Conservation (phyloP, 2,113 vertebrate species). For the Ceyx margarethae region DNA sequence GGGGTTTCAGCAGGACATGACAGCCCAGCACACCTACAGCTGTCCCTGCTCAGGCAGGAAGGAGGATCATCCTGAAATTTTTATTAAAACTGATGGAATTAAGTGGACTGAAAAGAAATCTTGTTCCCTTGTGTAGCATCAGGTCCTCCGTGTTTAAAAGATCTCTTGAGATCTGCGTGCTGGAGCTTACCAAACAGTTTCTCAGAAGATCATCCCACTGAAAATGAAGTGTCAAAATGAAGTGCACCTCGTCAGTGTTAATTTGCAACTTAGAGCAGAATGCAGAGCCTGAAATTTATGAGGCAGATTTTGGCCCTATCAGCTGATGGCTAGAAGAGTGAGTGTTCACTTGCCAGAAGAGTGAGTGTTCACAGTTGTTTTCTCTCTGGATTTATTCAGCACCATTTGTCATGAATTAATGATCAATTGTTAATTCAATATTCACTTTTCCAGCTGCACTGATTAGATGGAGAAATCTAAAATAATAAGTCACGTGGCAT, state of each 20-base stretch:
- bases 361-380: constrained; percentile 39
- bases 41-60: neutral
- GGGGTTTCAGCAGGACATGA: neutral
- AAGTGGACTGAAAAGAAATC: neutral
- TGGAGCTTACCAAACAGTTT: neutral
- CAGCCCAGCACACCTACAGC: neutral
- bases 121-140: neutral
- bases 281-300: neutral
- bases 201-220: neutral
- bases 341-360: constrained; percentile 52
- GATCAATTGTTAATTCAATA: constrained; percentile 66
- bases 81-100: neutral
- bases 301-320: constrained; percentile 42
- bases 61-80: neutral
- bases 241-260: neutral
- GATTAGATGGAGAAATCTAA: constrained; percentile 42
- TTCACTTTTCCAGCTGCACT: constrained; percentile 59
- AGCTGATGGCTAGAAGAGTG: neutral
- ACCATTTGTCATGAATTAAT: constrained; percentile 62
- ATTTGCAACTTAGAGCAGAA: neutral
- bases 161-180: neutral
- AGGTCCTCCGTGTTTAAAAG: neutral
- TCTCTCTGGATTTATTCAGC: constrained; percentile 41
- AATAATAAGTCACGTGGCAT: constrained; percentile 41
- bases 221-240: neutral